Conservation (phyloP, 2,888 invertebrate genomes). For the Ethmia dodecea region DNA sequence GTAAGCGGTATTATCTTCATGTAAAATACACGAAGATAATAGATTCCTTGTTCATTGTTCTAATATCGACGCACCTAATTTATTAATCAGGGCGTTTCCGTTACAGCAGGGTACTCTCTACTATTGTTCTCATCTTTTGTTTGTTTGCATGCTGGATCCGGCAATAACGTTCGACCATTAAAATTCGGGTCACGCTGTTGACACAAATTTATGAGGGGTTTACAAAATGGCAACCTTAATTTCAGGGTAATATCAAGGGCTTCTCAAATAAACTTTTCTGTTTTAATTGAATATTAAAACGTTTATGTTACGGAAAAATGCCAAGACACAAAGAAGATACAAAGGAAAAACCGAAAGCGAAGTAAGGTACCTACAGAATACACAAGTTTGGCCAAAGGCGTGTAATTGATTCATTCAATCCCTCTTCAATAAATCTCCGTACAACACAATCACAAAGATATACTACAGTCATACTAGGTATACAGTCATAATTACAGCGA, state of each 20-base stretch:
- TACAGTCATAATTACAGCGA: conserved; percentile 28
- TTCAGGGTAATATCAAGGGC: conserved; percentile 28
- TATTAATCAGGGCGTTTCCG: conserved; percentile 10
- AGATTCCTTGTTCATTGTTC: too few species aligned
- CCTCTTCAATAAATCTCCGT: conserved; percentile 9
- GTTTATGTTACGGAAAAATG: too few species aligned
- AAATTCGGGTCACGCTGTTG: conserved; percentile 69
- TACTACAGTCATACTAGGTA: conserved; percentile 1
- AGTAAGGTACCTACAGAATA: too few species aligned
- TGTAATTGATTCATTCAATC: conserved; percentile 11
- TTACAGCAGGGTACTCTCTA: conserved; percentile 26
- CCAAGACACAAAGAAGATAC: too few species aligned
- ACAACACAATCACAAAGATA: conserved; percentile 3
- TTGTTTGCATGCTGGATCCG: conserved; percentile 51
- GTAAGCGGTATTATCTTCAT: too few species aligned
- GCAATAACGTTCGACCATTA: conserved; percentile 63
- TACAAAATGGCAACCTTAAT: conserved; percentile 49
- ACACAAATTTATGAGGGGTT: conserved; percentile 66
- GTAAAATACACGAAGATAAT: too few species aligned
- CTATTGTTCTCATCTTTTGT: conserved; percentile 63
- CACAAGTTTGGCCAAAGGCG: not conserved
- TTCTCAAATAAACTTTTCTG: too few species aligned
- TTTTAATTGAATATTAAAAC: too few species aligned
- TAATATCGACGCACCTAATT: conserved; percentile 5
- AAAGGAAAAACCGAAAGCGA: too few species aligned